Evolutionary conservation across 2,113 vertebrate genomes (phyloP).

Genomic region (Atherinomorus stipes): DNA sequence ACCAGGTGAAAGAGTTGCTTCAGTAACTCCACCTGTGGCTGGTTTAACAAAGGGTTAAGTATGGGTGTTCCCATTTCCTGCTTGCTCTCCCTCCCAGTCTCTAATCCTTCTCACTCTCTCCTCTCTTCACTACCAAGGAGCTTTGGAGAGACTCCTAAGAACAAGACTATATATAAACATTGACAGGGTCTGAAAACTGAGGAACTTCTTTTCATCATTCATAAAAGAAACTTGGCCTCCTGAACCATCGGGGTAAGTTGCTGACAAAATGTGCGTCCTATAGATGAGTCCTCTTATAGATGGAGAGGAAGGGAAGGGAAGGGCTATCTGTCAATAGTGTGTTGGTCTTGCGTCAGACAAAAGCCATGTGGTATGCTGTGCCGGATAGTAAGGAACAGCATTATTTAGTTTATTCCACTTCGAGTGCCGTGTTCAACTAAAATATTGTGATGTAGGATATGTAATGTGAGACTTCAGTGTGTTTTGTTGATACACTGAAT

Average conservation of each 20-base stretch:
- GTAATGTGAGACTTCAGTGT: background rate
- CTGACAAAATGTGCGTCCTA: conserved; percentile 10
- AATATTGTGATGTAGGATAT: background rate
- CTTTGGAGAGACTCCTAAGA: conserved; percentile 53
- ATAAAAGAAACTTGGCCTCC: conserved; percentile 1
- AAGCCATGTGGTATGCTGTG: conserved; percentile 59
- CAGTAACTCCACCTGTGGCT: conserved; percentile 44
- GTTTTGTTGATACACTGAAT: background rate
- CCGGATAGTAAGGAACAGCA: background rate
- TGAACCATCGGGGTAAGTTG: conserved; percentile 65
- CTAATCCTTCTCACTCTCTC: conserved; percentile 66
- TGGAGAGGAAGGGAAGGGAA: conserved; percentile 46
- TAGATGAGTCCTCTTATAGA: conserved; percentile 31
- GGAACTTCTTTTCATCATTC: background rate
- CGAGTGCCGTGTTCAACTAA: background rate
- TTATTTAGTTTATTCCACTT: conserved; percentile 3
- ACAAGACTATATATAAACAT: conserved; percentile 49
- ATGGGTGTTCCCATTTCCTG: conserved; percentile 71
- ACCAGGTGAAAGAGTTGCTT: conserved; percentile 14
- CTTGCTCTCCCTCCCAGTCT: conserved; percentile 51
- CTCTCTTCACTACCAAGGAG: conserved; percentile 59
- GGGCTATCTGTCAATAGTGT: conserved; percentile 71
- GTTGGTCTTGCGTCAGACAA: conserved; percentile 82
- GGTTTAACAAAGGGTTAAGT: conserved; percentile 71
- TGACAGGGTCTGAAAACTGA: conserved; percentile 7